Percentiles rank a stretch among this genome's conserved stretches.
Evolutionary conservation across 2,797 vertebrate genomes (phyloP).

Genomic region (Podarcis siculus): DNA sequence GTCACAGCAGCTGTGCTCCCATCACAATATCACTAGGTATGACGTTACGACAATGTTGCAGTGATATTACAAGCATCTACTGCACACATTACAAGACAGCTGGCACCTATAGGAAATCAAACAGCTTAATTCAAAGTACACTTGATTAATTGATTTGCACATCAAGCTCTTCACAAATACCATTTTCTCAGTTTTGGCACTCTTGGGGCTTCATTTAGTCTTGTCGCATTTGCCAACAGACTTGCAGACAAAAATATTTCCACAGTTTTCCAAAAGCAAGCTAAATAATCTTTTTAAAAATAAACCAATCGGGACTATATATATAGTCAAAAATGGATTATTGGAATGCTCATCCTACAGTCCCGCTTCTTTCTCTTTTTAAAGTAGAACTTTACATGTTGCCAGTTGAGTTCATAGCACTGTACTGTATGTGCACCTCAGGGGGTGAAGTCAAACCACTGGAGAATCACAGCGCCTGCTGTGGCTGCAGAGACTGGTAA

Average conservation of each 20-base stretch:
- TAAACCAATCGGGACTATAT: neutral
- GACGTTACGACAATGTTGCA: neutral
- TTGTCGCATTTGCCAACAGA: neutral
- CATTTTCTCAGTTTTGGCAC: conserved; percentile 35
- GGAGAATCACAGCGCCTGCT: too few relatives aligned
- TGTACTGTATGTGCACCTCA: neutral
- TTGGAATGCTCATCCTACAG: neutral
- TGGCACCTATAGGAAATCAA: neutral
- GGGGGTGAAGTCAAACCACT: too few relatives aligned
- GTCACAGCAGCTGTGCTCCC: neutral
- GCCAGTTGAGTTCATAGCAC: neutral
- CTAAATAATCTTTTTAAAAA: conserved; percentile 2
- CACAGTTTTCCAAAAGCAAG: conserved; percentile 20
- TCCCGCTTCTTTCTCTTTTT: neutral
- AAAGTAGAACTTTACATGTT: neutral
- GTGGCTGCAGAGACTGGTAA: too few relatives aligned
- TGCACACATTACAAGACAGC: conserved; percentile 5
- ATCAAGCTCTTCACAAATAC: neutral
- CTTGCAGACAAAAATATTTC: conserved; percentile 26
- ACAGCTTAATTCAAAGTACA: neutral
- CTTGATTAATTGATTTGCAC: neutral
- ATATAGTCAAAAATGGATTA: neutral
- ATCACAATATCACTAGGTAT: neutral
- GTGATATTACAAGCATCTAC: neutral
- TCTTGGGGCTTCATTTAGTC: neutral